phyloP scores from a whole-genome alignment of 2,797 vertebrate species.

The Gastrophryne carolinensis region DNA sequence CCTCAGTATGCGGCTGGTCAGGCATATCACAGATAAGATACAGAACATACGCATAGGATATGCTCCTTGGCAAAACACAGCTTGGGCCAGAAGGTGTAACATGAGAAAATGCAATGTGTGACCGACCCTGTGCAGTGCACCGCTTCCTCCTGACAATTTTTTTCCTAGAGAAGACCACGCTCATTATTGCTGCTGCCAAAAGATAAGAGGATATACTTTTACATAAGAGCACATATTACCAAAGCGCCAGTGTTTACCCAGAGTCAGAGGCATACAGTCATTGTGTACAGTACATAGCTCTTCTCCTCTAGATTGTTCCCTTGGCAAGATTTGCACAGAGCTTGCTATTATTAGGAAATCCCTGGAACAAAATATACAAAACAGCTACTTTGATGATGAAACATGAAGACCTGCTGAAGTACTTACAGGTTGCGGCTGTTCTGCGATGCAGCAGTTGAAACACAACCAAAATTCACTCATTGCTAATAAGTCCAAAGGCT shows the following conservation, averaged over 20 bases:
- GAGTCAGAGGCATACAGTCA: background rate
- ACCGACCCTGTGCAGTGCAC: constrained; percentile 40
- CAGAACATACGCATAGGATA: constrained; percentile 34
- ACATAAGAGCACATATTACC: constrained; percentile 10
- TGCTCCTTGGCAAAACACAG: constrained; percentile 33
- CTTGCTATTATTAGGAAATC: too few relatives aligned
- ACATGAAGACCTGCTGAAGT: constrained; percentile 25
- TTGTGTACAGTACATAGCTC: background rate
- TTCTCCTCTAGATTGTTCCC: background rate
- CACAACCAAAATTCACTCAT: constrained; percentile 91
- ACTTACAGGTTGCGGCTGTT: constrained; percentile 87
- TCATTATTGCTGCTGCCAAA: constrained; percentile 26
- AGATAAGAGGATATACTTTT: constrained; percentile 39
- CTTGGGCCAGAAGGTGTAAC: constrained; percentile 18
- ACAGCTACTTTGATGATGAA: too few relatives aligned
- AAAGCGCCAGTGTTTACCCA: constrained; percentile 18
- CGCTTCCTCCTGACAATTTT: constrained; percentile 30
- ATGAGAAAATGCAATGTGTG: constrained; percentile 33
- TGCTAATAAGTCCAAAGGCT: constrained; percentile 66
- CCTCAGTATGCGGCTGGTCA: background rate
- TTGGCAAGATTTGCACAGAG: background rate
- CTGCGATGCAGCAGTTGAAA: constrained; percentile 90
- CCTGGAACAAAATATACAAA: too few relatives aligned
- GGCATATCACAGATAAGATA: constrained; percentile 7
- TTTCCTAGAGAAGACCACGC: constrained; percentile 18